These are phyloP conservation scores for Cepaea hortensis DNA, from an alignment of 2,888 invertebrate species.

Conservation along the genomic window DNA sequence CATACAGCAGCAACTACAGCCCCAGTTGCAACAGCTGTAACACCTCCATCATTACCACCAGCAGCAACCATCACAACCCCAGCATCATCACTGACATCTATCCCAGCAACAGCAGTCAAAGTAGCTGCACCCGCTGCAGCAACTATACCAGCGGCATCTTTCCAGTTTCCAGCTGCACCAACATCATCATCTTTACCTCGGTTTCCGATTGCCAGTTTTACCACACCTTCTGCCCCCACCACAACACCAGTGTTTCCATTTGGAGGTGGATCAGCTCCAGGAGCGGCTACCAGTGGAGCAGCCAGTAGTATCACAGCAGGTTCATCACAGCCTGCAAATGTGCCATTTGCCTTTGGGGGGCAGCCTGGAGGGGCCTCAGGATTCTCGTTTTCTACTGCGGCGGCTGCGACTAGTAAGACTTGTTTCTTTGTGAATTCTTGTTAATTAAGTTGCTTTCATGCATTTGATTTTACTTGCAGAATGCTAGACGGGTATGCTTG, in stretches of 20 bases:
- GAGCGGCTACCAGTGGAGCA: neutral
- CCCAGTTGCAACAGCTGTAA: neutral
- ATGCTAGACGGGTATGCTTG: too few species aligned
- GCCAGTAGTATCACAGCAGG: neutral
- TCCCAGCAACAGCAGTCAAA: neutral
- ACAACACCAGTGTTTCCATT: constrained; percentile 42
- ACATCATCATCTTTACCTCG: neutral
- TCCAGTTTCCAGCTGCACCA: neutral
- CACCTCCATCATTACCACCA: neutral
- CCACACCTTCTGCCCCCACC: constrained; percentile 53
- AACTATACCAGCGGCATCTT: neutral
- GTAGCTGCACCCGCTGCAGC: neutral
- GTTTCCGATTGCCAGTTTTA: neutral
- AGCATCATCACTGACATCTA: neutral
- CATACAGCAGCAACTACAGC: neutral
- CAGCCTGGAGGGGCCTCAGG: neutral
- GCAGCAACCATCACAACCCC: neutral
- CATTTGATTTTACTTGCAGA: too few species aligned
- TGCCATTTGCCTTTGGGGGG: neutral
- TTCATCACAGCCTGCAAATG: too few species aligned
- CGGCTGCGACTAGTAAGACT: constrained; percentile 4
- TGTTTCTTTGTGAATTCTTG: too few species aligned
- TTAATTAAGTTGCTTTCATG: too few species aligned
- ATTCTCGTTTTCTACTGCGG: neutral
- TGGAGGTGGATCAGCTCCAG: neutral